Evolutionary conservation across 2,113 vertebrate genomes (phyloP).

Genomic region (Pampusana beccarii): DNA sequence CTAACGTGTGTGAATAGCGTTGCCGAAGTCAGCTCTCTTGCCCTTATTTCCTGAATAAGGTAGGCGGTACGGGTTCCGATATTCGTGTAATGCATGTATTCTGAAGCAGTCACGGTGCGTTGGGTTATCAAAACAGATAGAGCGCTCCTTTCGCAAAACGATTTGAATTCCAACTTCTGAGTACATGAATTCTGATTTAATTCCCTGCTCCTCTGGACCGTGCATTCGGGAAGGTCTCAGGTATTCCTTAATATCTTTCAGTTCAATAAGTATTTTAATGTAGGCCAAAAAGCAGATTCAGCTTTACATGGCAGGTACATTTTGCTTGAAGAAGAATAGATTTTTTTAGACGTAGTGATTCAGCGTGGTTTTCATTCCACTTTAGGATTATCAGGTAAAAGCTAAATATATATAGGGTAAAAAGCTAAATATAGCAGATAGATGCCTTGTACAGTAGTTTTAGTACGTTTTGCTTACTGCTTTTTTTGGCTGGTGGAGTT

Average conservation of each 20-base stretch:
- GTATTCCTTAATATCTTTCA: background rate
- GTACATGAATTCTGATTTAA: background rate
- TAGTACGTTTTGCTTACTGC: background rate
- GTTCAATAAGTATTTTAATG: background rate
- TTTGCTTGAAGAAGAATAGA: background rate
- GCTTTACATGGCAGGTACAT: background rate
- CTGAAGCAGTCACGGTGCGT: background rate
- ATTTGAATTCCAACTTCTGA: background rate
- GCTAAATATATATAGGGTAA: background rate
- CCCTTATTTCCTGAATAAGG: background rate
- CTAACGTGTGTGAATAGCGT: fast-evolving
- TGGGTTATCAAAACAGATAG: background rate
- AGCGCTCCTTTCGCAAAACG: background rate
- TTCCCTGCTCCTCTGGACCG: background rate
- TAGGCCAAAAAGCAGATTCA: background rate
- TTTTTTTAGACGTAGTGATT: slow-evolving; percentile 12
- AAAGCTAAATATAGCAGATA: slow-evolving; percentile 39
- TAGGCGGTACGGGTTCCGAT: background rate
- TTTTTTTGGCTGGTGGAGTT: background rate
- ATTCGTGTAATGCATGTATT: background rate
- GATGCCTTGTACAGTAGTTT: background rate
- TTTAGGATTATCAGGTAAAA: background rate
- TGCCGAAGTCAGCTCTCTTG: fast-evolving
- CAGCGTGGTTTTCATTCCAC: slow-evolving; percentile 18
- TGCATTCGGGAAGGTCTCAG: background rate